A percentile compares a stretch with the other conserved stretches of the same genome.
Evolutionary conservation across 2,888 invertebrate genomes (phyloP).

Genomic region (Ethmia dodecea): DNA sequence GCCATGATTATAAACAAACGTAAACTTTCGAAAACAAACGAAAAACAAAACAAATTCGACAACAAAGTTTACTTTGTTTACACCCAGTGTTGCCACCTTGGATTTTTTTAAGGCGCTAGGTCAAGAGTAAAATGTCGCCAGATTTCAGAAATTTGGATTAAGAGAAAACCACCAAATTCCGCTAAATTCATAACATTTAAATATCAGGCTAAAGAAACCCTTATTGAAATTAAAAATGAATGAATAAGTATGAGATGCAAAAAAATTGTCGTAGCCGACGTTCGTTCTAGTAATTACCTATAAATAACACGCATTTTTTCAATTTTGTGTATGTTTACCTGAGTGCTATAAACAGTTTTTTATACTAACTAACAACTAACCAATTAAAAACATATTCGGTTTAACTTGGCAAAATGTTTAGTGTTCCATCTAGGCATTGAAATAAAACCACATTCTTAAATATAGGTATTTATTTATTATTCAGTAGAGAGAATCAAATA

Average conservation of each 20-base stretch:
- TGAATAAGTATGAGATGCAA: neutral
- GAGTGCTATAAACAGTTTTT: neutral
- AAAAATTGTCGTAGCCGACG: neutral
- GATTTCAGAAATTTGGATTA: neutral
- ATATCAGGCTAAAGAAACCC: neutral
- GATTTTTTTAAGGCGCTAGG: neutral
- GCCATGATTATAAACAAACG: no score
- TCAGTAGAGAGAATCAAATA: neutral
- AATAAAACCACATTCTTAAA: neutral
- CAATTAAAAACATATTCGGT: neutral
- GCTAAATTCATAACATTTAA: neutral
- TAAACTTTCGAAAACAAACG: no score
- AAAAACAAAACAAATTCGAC: no score
- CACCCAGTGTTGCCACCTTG: neutral
- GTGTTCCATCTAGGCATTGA: neutral
- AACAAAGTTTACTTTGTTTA: no score
- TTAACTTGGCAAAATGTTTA: neutral
- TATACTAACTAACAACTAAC: neutral
- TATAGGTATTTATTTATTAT: neutral
- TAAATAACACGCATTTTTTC: neutral
- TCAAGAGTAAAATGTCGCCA: conserved; percentile 1
- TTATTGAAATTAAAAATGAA: neutral
- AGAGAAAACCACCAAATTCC: neutral
- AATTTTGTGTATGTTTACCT: neutral
- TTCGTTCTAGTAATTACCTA: neutral